Evolutionary conservation across 2,888 invertebrate genomes (phyloP).

Genomic region (Prosapia bicincta): DNA sequence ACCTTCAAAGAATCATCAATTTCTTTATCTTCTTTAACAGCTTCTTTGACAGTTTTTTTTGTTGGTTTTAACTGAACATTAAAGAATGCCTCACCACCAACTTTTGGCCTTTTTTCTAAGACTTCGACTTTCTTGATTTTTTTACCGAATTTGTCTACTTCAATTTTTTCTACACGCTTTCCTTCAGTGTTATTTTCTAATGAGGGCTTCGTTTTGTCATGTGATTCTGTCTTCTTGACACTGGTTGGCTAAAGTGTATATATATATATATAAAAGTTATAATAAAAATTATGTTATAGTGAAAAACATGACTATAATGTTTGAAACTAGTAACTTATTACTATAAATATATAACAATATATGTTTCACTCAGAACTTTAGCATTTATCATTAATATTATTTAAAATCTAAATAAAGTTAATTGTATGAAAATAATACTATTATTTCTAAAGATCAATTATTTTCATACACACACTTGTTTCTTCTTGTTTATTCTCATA

Average conservation of each 20-base stretch:
- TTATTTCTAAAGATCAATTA: no score
- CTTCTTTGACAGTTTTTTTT: constrained; percentile 21
- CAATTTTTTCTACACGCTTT: constrained; percentile 22
- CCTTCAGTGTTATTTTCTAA: constrained; percentile 25
- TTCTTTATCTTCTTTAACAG: constrained; percentile 24
- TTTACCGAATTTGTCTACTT: constrained; percentile 21
- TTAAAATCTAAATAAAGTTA: no score
- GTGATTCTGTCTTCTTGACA: not conserved
- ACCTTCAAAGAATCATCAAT: not conserved
- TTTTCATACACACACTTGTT: no score
- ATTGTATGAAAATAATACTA: no score
- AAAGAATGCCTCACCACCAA: constrained; percentile 29
- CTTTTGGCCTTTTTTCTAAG: constrained; percentile 25
- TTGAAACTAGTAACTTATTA: no score
- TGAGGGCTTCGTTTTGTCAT: constrained; percentile 34
- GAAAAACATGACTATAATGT: no score
- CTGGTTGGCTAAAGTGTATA: not conserved
- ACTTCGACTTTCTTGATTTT: constrained; percentile 28
- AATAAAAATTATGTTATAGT: not conserved
- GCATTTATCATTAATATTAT: no score
- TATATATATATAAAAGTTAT: not conserved
- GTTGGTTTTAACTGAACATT: constrained; percentile 28
- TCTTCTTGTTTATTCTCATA: no score
- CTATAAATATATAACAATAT: no score
- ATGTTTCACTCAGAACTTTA: no score